A percentile compares a stretch with the other conserved stretches of the same genome.
These are phyloP conservation scores for Delphinus delphis DNA, from an alignment of 2,113 vertebrate species.

Conservation along the genomic window DNA sequence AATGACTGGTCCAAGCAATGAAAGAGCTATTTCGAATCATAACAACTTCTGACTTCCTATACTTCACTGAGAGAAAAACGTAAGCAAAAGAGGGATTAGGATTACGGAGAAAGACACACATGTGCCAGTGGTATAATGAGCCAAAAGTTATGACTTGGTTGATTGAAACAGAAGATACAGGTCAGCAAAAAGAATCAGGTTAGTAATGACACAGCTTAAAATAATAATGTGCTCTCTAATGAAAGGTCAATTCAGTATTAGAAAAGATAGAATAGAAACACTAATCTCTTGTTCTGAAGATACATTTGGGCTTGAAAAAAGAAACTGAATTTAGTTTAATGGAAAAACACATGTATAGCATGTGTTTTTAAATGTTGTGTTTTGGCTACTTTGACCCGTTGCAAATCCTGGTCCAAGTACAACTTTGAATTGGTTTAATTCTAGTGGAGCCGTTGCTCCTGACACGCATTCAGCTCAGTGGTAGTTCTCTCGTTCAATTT, in stretches of 20 bases:
- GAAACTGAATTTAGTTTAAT: not conserved
- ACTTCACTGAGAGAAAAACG: not conserved
- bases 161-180: not conserved
- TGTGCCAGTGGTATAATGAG: not conserved
- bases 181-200: not conserved
- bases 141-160: not conserved
- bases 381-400: not conserved
- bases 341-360: not conserved
- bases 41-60: not conserved
- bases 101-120: not conserved
- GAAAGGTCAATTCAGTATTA: not conserved
- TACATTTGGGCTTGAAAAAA: not conserved
- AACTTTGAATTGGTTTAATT: constrained; percentile 8
- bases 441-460: not conserved
- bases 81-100: not conserved
- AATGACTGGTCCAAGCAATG: not conserved
- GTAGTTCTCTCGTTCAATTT: not conserved
- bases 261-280: not conserved
- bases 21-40: not conserved
- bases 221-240: not conserved
- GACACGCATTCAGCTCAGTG: not conserved
- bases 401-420: not conserved
- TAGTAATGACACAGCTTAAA: not conserved
- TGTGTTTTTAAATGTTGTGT: not conserved
- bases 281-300: not conserved